Evolutionary conservation across 2,888 invertebrate species (phyloP).

Genomic region (Ptychoptera contaminata): DNA sequence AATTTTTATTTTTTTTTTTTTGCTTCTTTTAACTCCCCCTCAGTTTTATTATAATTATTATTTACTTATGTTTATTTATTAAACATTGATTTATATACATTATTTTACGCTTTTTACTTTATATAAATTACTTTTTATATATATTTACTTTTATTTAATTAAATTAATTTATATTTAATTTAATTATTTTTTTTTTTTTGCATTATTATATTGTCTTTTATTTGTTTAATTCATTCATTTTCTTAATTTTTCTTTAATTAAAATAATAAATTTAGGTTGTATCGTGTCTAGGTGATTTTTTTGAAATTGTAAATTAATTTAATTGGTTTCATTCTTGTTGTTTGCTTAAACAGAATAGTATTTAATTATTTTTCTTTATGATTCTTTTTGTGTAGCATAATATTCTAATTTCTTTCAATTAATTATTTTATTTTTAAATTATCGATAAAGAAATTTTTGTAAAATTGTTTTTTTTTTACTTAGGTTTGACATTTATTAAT

Average conservation of each 20-base stretch:
- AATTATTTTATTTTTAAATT: too few relatives aligned
- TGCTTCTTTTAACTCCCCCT: conserved; percentile 2
- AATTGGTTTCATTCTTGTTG: too few relatives aligned
- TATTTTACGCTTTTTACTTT: neutral
- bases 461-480: too few relatives aligned
- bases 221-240: conserved; percentile 7
- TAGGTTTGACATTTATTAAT: too few relatives aligned
- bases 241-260: conserved; percentile 8
- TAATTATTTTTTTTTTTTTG: conserved; percentile 8
- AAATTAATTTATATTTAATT: conserved; percentile 1
- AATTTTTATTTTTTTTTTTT: conserved; percentile 5
- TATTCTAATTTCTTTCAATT: too few relatives aligned
- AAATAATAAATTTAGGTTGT: too few relatives aligned
- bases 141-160: neutral
- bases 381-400: too few relatives aligned
- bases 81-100: neutral
- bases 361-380: too few relatives aligned
- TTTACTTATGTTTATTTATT: neutral
- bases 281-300: conserved; percentile 10
- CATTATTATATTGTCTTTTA: conserved; percentile 7
- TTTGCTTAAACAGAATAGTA: too few relatives aligned
- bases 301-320: too few relatives aligned
- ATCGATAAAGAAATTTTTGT: too few relatives aligned
- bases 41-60: conserved; percentile 9
- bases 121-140: neutral